A percentile compares a stretch with the other conserved stretches of the same genome.
Conservation (phyloP, 2,888 invertebrate genomes). For the Melikaiella ostensackeni region DNA sequence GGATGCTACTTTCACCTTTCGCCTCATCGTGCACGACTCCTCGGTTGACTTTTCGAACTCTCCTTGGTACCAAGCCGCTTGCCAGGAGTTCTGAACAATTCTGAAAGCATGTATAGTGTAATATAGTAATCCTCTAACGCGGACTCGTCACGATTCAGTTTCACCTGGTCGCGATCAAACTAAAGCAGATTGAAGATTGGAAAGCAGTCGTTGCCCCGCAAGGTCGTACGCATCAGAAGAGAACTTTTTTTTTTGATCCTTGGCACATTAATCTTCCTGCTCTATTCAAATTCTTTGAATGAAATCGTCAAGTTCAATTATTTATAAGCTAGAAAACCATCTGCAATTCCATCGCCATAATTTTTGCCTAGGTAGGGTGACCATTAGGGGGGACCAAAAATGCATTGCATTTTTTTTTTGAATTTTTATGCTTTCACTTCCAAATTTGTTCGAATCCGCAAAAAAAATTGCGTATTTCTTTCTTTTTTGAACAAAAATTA, state of each 20-base stretch:
- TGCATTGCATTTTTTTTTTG: no score
- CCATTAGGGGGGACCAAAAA: no score
- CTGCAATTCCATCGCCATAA: not conserved
- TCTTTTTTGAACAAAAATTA: no score
- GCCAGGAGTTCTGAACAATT: constrained; percentile 2
- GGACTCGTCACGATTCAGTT: constrained; percentile 61
- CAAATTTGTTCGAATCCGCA: no score
- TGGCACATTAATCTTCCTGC: not conserved
- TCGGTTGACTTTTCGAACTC: constrained; percentile 65
- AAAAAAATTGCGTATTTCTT: no score
- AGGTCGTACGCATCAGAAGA: constrained; percentile 42
- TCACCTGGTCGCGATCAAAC: constrained; percentile 54
- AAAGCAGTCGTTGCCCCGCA: constrained; percentile 51
- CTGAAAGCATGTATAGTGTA: constrained; percentile 26
- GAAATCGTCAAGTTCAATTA: not conserved
- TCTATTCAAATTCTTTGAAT: not conserved
- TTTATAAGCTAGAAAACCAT: not conserved
- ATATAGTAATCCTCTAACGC: constrained; percentile 23
- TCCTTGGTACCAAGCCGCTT: constrained; percentile 45
- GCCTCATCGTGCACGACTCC: constrained; percentile 68
- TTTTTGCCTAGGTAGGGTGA: not conserved
- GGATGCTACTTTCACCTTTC: constrained; percentile 76
- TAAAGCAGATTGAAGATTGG: constrained; percentile 51
- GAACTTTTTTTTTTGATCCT: not conserved
- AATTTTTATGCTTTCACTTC: no score